Percentiles rank a stretch among this genome's conserved stretches.
These are phyloP conservation scores for Lepidurus packardi DNA, from an alignment of 1,140 invertebrate genomes.

Conservation along the genomic window DNA sequence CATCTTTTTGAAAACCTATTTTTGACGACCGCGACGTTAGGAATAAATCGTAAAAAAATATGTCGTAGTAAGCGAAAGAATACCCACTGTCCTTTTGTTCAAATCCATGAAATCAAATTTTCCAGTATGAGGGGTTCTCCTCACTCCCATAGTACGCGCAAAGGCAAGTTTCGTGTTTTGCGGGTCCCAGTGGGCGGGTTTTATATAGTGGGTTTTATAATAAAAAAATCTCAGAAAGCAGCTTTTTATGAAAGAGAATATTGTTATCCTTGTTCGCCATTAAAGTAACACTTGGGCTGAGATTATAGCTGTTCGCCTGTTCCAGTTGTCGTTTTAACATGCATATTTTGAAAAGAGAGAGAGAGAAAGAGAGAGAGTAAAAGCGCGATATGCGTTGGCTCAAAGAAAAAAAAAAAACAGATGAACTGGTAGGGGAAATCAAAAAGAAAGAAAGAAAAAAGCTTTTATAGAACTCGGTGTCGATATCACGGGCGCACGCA, in stretches of 20 bases:
- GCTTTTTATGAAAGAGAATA: background rate
- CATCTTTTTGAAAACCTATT: background rate
- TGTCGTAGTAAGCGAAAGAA: background rate
- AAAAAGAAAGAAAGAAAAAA: background rate
- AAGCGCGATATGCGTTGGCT: background rate
- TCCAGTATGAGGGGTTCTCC: background rate
- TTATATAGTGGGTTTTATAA: background rate
- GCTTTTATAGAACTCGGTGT: background rate
- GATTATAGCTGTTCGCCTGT: background rate
- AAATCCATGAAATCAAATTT: background rate
- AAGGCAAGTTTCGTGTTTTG: conserved; percentile 10
- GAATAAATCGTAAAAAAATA: conserved; percentile 15
- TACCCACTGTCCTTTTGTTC: background rate
- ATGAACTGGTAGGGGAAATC: no score
- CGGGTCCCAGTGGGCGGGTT: background rate
- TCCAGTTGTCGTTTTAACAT: background rate
- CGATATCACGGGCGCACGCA: background rate
- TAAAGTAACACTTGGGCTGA: background rate
- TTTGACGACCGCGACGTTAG: background rate
- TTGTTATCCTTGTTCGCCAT: conserved; percentile 8
- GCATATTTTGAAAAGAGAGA: background rate
- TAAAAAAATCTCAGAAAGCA: background rate
- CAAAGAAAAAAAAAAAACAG: background rate
- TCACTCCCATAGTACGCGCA: background rate
- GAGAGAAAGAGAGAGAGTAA: background rate